These are phyloP conservation scores for Virgularia gustaviana DNA, from an alignment of 92 coral and sea anemone genomes.

Conservation along the genomic window DNA sequence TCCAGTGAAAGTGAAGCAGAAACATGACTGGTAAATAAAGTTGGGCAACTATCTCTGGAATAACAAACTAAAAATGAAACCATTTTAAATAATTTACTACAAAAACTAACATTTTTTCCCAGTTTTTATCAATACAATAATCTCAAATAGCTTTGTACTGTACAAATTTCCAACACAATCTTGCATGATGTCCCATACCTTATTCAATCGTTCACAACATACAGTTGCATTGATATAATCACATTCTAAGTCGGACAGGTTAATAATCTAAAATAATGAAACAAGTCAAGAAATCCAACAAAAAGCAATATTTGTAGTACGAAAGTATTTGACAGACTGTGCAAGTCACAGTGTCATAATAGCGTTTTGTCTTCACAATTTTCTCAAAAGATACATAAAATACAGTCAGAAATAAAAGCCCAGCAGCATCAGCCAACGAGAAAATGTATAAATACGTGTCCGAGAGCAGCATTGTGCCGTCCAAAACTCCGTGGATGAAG, in stretches of 20 bases:
- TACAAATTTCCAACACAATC: neutral
- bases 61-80: conserved; percentile 75
- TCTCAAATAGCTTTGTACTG: neutral
- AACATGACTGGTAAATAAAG: conserved; percentile 65
- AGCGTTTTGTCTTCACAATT: neutral
- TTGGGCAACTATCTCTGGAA: conserved; percentile 93
- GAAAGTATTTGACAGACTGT: neutral
- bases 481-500: too few species aligned
- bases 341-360: neutral
- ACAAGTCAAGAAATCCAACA: conserved; percentile 2
- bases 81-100: neutral
- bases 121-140: too few species aligned
- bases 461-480: conserved; percentile 37
- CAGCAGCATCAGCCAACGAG: conserved; percentile 87
- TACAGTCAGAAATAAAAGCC: conserved; percentile 80
- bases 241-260: conserved; percentile 94
- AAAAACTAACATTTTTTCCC: too few species aligned
- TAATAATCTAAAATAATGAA: conserved; percentile 60
- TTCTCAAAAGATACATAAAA: conserved; percentile 94
- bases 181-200: conserved; percentile 50
- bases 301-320: neutral
- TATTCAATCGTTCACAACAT: conserved; percentile 80
- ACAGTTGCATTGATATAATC: conserved; percentile 95
- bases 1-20: conserved; percentile 82
- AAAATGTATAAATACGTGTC: conserved; percentile 61